Evolutionary conservation across 2,113 vertebrate genomes (phyloP).

Genomic region (Rousettus leschenaultii): DNA sequence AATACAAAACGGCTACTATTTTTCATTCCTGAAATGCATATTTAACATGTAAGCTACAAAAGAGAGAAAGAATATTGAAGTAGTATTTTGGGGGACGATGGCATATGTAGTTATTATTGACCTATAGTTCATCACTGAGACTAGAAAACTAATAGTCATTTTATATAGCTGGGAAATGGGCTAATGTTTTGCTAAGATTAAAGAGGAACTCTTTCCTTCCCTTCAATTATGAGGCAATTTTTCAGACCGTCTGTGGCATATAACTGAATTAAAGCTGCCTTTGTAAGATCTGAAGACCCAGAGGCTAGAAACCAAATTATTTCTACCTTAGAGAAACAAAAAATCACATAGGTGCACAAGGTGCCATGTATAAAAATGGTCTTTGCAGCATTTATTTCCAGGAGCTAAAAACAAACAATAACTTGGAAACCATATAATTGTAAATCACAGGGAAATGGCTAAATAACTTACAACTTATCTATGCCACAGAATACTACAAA

Average conservation of each 20-base stretch:
- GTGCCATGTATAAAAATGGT: background rate
- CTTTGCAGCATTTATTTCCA: background rate
- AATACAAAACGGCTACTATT: constrained; percentile 1
- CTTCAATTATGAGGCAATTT: background rate
- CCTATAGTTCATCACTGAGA: background rate
- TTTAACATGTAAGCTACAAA: background rate
- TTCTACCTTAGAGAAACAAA: background rate
- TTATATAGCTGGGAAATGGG: background rate
- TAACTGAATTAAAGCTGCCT: background rate
- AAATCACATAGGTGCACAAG: background rate
- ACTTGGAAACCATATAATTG: background rate
- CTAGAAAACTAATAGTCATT: background rate
- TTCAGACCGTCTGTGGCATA: background rate
- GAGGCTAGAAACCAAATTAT: background rate
- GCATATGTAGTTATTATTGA: background rate
- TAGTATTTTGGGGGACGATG: background rate
- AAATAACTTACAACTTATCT: background rate
- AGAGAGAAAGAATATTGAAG: background rate
- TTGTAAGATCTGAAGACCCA: background rate
- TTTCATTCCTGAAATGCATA: background rate
- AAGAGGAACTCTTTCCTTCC: background rate
- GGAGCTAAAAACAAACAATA: background rate
- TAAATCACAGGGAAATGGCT: background rate
- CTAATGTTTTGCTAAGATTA: background rate
- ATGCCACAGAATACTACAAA: background rate